These are phyloP conservation scores for Hoplodrina ambigua DNA, from an alignment of 2,888 invertebrate species.

Conservation along the genomic window DNA sequence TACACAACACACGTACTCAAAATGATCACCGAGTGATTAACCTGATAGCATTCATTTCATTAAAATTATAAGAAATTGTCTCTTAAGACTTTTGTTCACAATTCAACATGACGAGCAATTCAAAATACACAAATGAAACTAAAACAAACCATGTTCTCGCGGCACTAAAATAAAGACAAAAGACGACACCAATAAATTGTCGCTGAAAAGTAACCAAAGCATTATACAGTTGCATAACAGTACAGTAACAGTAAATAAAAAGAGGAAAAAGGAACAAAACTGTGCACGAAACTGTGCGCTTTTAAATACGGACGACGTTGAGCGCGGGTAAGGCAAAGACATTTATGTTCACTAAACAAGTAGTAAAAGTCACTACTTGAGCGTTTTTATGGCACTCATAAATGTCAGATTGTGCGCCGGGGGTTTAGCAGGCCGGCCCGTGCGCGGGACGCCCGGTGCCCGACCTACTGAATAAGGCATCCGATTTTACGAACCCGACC, in stretches of 20 bases:
- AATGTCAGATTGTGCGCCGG: slow-evolving; percentile 90
- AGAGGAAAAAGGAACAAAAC: slow-evolving; percentile 87
- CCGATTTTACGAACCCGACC: slow-evolving; percentile 66
- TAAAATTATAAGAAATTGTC: slow-evolving; percentile 13
- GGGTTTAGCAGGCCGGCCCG: slow-evolving; percentile 82
- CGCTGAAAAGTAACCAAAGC: slow-evolving; percentile 89
- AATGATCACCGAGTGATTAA: slow-evolving; percentile 65
- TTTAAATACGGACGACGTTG: slow-evolving; percentile 90
- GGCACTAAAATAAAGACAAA: slow-evolving; percentile 87
- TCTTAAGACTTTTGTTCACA: slow-evolving; percentile 35
- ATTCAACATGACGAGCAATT: slow-evolving; percentile 71
- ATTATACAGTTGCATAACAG: slow-evolving; percentile 90
- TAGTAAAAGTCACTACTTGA: slow-evolving; percentile 91
- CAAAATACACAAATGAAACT: slow-evolving; percentile 78
- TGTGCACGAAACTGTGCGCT: slow-evolving; percentile 89
- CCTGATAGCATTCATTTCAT: slow-evolving; percentile 28
- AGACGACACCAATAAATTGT: slow-evolving; percentile 85
- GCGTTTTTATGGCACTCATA: slow-evolving; percentile 91
- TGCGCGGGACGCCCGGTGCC: slow-evolving; percentile 71
- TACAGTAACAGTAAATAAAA: slow-evolving; percentile 88
- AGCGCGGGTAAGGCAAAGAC: slow-evolving; percentile 90
- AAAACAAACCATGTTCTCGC: slow-evolving; percentile 83
- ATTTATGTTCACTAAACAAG: slow-evolving; percentile 91
- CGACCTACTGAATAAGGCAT: slow-evolving; percentile 70
- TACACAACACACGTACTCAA: slow-evolving; percentile 63